A percentile compares a stretch with the other conserved stretches of the same genome.
Conservation (phyloP, 2,113 vertebrate species). For the Albula goreensis region DNA sequence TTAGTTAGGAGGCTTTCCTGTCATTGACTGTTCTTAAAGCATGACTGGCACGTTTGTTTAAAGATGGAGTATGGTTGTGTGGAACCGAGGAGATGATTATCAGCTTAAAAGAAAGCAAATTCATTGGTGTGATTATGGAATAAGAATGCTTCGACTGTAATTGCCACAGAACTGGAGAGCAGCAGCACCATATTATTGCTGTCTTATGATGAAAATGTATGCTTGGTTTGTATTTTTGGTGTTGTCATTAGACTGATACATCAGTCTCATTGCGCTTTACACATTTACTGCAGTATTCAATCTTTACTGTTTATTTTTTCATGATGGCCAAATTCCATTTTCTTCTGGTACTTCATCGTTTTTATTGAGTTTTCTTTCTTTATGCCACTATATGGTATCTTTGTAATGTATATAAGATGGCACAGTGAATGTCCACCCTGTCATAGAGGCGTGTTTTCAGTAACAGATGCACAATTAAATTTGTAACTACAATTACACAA, state of each 20-base stretch:
- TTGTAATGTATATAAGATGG: neutral
- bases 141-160: conserved; percentile 56
- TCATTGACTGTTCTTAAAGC: conserved; percentile 63
- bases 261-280: no score
- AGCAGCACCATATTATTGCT: conserved; percentile 45
- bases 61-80: conserved; percentile 48
- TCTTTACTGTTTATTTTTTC: no score
- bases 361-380: no score
- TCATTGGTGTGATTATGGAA: conserved; percentile 66
- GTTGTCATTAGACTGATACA: no score
- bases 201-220: conserved; percentile 20
- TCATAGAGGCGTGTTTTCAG: neutral
- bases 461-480: neutral
- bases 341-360: no score
- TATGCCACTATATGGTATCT: neutral
- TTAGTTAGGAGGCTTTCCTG: conserved; percentile 48
- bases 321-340: no score
- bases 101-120: conserved; percentile 62
- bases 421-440: neutral
- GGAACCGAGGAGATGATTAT: conserved; percentile 62
- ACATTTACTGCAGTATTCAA: no score
- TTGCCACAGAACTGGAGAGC: conserved; percentile 44
- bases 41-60: conserved; percentile 70
- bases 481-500: neutral
- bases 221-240: neutral